Base-by-base conservation (phyloP, 1,140 invertebrate genomes). In the Nixonia krombeini region DNA sequence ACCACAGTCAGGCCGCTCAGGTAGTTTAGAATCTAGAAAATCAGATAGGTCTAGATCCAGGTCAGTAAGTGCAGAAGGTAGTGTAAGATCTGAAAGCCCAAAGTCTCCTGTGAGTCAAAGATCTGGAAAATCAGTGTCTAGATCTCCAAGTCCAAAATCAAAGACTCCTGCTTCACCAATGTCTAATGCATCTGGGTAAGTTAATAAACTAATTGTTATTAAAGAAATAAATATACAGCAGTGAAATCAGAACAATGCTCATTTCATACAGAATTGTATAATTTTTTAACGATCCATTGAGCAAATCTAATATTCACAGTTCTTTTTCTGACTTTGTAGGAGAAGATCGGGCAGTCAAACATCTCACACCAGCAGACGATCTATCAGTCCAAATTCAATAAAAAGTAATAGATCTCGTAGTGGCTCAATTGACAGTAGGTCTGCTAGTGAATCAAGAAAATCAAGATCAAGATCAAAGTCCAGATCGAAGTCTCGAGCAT, bases 11-110 rank as follows among this genome's bases (percentile, higher is more conserved):
- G 66, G 66, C 29, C 74, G 61, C 28, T 79, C 75, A 9, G 73
- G 73, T 13, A 87, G 86, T 55, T 80, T 84, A 35, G 79, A 75
- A 25, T 81, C 83, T 15, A 69, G 65, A 49, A n/a, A n/a, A n/a
- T n/a, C n/a, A n/a, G n/a, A n/a, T n/a, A n/a, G n/a, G n/a, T n/a
- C n/a, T n/a, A 77, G 72, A 44, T 72, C 75, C 3, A 61, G 69
- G 17, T 76, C 75, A 15, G 58, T 57, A 33, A 76, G 73, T 37
- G 55, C 65, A 16, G 62, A 57, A 5, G n/a, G n/a, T n/a, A n/a
- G n/a, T n/a, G n/a, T n/a, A n/a, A 74, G 52, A 42, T 81, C 78
- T 0, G 64, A 50, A 2, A 79, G 76, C 42, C 64, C 73, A 38
- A n/a, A n/a, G n/a, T n/a, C n/a, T n/a, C n/a, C n/a, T n/a, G 74